phyloP scores from a whole-genome alignment of 2,888 invertebrate genomes.

The Ophion slaviceki region DNA sequence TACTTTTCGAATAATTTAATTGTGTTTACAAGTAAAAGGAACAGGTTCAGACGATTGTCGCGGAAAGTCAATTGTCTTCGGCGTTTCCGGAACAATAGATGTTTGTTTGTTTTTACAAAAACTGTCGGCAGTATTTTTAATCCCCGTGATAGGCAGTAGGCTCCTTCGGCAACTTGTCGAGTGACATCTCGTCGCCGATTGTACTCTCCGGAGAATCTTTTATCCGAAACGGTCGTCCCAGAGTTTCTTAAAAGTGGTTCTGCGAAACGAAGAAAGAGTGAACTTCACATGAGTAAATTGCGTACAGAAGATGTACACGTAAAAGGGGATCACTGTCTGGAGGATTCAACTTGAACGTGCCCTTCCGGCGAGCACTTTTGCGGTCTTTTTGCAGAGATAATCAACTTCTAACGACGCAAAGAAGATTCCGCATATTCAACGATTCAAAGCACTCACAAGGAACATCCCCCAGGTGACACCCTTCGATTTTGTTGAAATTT shows the following conservation, averaged over 20 bases:
- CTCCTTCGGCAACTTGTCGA: not conserved
- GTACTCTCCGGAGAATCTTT: conserved; percentile 11
- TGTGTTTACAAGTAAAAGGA: not conserved
- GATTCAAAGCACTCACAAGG: too few relatives aligned
- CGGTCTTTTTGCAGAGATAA: too few relatives aligned
- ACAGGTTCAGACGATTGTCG: not conserved
- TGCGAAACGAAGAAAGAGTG: conserved; percentile 35
- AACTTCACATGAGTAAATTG: not conserved
- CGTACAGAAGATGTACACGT: not conserved
- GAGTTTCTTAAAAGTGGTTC: conserved; percentile 71
- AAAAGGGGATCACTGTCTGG: too few relatives aligned
- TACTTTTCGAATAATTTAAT: not conserved
- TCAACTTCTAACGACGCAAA: too few relatives aligned
- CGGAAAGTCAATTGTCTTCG: not conserved
- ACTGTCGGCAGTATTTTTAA: not conserved
- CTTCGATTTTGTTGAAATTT: too few relatives aligned
- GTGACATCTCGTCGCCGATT: not conserved
- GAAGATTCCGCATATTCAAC: too few relatives aligned
- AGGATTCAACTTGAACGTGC: too few relatives aligned
- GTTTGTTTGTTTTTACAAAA: not conserved
- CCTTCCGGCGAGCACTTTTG: too few relatives aligned
- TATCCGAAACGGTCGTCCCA: conserved; percentile 74
- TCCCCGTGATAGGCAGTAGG: not conserved
- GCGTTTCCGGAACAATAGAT: not conserved
- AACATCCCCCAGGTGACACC: too few relatives aligned